Evolutionary conservation across 2,797 vertebrate genomes (phyloP).

Genomic region (Brotula barbata): DNA sequence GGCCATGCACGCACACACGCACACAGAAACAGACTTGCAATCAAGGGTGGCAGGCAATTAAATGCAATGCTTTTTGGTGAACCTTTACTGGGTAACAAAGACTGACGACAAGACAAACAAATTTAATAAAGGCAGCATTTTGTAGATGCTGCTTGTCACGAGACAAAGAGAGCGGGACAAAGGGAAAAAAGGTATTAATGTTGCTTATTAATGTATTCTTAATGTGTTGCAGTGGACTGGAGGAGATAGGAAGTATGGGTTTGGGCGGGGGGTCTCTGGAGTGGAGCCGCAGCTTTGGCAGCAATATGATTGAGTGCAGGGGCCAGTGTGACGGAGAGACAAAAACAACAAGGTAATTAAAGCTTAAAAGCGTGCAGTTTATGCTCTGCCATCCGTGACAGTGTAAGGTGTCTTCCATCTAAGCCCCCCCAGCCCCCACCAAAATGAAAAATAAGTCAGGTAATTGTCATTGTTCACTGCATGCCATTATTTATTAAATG

Average conservation of each 20-base stretch:
- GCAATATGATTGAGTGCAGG: constrained; percentile 74
- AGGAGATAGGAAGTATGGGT: background rate
- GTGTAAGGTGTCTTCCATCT: constrained; percentile 78
- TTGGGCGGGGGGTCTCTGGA: constrained; percentile 46
- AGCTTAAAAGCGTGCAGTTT: constrained; percentile 75
- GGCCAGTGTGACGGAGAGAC: constrained; percentile 71
- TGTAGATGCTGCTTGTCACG: constrained; percentile 17
- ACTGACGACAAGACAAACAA: constrained; percentile 60
- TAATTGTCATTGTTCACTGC: constrained; percentile 82
- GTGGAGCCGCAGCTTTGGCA: constrained; percentile 61
- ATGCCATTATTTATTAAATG: constrained; percentile 82
- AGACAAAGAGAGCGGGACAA: constrained; percentile 27
- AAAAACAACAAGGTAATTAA: constrained; percentile 83
- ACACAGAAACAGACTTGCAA: constrained; percentile 52
- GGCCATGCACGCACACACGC: constrained; percentile 43
- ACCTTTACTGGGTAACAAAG: constrained; percentile 73
- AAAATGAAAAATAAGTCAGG: constrained; percentile 83
- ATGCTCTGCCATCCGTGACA: constrained; percentile 78
- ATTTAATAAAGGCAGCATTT: constrained; percentile 65
- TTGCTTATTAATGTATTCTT: constrained; percentile 78
- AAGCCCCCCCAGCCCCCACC: background rate
- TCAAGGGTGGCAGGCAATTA: constrained; percentile 73
- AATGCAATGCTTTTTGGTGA: constrained; percentile 70
- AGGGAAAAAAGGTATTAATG: constrained; percentile 66
- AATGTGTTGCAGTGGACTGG: constrained; percentile 60